Conservation (phyloP, 2,888 invertebrate species). For the Calameuta pallipes region DNA sequence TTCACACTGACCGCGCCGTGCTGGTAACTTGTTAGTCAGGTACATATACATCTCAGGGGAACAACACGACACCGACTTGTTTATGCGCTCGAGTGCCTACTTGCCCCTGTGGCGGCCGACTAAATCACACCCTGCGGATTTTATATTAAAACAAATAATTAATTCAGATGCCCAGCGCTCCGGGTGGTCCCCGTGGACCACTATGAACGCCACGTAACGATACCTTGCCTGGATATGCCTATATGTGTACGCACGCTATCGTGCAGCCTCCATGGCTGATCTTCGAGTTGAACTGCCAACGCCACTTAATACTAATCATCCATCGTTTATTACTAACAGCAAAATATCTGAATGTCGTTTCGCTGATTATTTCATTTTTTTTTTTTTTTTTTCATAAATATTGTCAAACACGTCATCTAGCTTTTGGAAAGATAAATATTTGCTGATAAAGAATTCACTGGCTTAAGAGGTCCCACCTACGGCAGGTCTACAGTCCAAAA, state of each 20-base stretch:
- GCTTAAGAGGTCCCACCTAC: background rate
- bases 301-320: background rate
- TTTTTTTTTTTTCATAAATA: background rate
- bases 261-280: background rate
- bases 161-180: constrained; percentile 60
- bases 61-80: constrained; percentile 57
- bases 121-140: constrained; percentile 65
- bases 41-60: constrained; percentile 40
- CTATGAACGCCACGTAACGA: constrained; percentile 26
- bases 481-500: background rate
- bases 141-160: constrained; percentile 67
- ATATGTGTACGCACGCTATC: constrained; percentile 10
- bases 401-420: background rate
- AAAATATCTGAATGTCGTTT: background rate
- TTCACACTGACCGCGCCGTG: constrained; percentile 35
- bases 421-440: background rate
- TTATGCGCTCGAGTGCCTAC: constrained; percentile 54
- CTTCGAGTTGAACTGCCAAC: background rate
- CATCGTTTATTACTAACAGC: background rate
- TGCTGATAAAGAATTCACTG: background rate
- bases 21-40: constrained; percentile 46
- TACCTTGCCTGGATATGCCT: constrained; percentile 17
- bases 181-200: constrained; percentile 55
- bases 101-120: constrained; percentile 58
- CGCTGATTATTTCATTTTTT: background rate